Conservation (phyloP, 2,888 invertebrate species). For the Polydrusus pterygomalis region DNA sequence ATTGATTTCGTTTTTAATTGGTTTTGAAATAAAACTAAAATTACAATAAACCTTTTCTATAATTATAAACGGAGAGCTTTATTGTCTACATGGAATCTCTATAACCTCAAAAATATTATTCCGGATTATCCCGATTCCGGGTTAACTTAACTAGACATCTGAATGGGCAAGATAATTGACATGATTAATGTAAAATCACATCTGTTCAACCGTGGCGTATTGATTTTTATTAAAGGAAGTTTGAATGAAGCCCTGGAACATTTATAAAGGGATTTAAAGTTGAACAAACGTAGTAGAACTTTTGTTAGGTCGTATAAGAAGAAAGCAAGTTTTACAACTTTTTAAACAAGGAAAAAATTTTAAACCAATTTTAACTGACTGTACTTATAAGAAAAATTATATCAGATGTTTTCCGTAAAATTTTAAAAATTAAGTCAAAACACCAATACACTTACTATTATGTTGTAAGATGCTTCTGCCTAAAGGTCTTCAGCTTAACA, state of each 20-base stretch:
- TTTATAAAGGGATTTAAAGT: slow-evolving; percentile 18
- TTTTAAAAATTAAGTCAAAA: too few relatives aligned
- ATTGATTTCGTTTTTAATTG: too few relatives aligned
- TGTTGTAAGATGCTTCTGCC: too few relatives aligned
- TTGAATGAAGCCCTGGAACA: slow-evolving; percentile 17
- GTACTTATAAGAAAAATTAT: too few relatives aligned
- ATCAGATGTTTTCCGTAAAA: too few relatives aligned
- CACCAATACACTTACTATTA: too few relatives aligned
- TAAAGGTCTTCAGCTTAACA: too few relatives aligned
- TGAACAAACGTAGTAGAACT: background rate
- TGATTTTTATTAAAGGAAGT: slow-evolving; percentile 22
- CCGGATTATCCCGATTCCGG: slow-evolving; percentile 29
- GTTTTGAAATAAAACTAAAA: background rate
- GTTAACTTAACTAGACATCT: slow-evolving; percentile 26
- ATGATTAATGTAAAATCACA: slow-evolving; percentile 45
- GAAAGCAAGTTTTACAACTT: too few relatives aligned
- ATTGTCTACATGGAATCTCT: slow-evolving; percentile 3
- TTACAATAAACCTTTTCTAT: background rate
- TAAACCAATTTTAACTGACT: too few relatives aligned
- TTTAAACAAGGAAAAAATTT: too few relatives aligned
- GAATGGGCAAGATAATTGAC: slow-evolving; percentile 43
- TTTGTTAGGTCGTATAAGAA: too few relatives aligned
- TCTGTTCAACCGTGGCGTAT: slow-evolving; percentile 21
- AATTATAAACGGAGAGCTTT: slow-evolving; percentile 8
- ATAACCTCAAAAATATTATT: slow-evolving; percentile 38